phyloP scores from a whole-genome alignment of 2,888 invertebrate genomes.

The Leucozona laternaria region DNA sequence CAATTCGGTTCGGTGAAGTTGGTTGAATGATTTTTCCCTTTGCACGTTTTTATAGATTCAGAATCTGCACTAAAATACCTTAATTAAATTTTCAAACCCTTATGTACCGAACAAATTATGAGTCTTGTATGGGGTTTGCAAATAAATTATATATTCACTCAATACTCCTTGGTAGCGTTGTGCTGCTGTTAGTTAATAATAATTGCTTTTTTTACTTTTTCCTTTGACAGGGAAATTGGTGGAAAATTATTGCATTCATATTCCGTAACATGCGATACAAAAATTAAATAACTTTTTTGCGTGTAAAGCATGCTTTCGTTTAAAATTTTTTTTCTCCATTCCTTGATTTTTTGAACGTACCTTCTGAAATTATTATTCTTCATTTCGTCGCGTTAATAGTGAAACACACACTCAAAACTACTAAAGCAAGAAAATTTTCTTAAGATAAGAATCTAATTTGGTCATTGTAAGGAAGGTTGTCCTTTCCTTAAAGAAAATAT shows the following conservation, averaged over 20 bases:
- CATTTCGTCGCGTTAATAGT: slow-evolving; percentile 1
- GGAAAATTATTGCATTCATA: slow-evolving; percentile 53
- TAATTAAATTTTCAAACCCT: slow-evolving; percentile 6
- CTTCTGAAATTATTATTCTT: not conserved
- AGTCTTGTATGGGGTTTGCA: not conserved
- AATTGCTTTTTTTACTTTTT: slow-evolving; percentile 8
- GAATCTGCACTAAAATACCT: not conserved
- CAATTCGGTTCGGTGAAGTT: not conserved
- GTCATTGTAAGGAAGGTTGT: not conserved
- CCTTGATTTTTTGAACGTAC: not conserved
- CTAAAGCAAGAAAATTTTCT: slow-evolving; percentile 9
- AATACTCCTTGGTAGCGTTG: not conserved
- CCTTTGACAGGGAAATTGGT: slow-evolving; percentile 40
- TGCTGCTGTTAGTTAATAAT: not conserved
- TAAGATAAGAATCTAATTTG: slow-evolving; percentile 13
- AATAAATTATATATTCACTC: not conserved
- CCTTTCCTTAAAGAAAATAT: not conserved
- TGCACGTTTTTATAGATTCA: not conserved
- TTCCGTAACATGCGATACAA: slow-evolving; percentile 79
- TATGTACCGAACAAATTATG: not conserved
- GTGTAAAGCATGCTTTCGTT: slow-evolving; percentile 77
- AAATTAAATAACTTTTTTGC: slow-evolving; percentile 79
- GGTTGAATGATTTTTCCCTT: not conserved
- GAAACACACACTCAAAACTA: slow-evolving; percentile 23
- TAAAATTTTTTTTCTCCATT: not conserved